Percentiles rank a stretch among this genome's conserved stretches.
These are phyloP conservation scores for Rhinoraja longicauda DNA, from an alignment of 2,797 vertebrate genomes.

Conservation along the genomic window DNA sequence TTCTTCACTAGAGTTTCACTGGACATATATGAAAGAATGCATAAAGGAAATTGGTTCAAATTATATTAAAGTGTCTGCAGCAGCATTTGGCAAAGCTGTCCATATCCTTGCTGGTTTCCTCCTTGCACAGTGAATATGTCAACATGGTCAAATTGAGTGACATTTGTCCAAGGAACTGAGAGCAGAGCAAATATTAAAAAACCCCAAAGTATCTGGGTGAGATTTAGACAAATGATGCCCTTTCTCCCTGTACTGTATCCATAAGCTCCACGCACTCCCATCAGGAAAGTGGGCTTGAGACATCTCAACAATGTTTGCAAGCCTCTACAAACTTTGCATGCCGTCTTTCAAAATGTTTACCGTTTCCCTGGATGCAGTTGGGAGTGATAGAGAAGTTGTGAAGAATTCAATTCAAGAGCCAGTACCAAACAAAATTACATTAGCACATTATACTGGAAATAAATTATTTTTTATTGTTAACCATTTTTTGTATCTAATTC, in stretches of 20 bases:
- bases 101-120: not conserved
- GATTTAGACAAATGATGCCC: not conserved
- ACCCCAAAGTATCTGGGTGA: not conserved
- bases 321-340: not conserved
- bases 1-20: not conserved
- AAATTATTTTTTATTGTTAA: no score
- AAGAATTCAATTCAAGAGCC: not conserved
- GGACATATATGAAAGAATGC: not conserved
- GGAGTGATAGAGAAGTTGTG: not conserved
- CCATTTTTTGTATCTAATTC: no score
- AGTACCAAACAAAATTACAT: not conserved
- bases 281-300: not conserved
- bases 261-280: no score
- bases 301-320: not conserved
- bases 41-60: not conserved
- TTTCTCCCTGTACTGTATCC: no score
- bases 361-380: not conserved
- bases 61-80: not conserved
- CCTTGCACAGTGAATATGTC: not conserved
- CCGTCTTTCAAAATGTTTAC: not conserved
- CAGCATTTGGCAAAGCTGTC: not conserved
- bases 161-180: not conserved
- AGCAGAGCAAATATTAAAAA: not conserved
- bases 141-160: not conserved
- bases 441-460: no score